Conservation (phyloP, 1,140 invertebrate genomes). For the Scaptomyza hsui region DNA sequence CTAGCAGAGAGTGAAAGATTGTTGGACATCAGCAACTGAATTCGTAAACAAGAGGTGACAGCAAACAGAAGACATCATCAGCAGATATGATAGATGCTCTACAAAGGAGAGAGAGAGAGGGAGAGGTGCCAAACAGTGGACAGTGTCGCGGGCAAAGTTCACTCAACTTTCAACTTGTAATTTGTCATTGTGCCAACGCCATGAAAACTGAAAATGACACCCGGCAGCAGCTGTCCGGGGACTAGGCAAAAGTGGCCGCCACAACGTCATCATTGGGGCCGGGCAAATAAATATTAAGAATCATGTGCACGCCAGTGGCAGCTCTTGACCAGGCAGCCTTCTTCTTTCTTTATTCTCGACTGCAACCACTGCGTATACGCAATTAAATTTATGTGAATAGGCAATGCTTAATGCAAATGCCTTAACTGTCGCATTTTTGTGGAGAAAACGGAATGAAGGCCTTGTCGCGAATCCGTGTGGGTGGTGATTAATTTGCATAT, state of each 20-base stretch:
- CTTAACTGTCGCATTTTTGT: constrained; percentile 77
- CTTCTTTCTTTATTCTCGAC: not conserved
- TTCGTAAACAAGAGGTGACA: constrained; percentile 51
- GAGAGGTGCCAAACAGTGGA: constrained; percentile 38
- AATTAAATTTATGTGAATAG: constrained; percentile 67
- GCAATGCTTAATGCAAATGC: constrained; percentile 59
- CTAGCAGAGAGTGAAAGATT: constrained; percentile 33
- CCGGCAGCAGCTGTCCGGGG: constrained; percentile 49
- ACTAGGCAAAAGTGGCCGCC: constrained; percentile 58
- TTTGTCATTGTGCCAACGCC: constrained; percentile 77
- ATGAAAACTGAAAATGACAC: constrained; percentile 60
- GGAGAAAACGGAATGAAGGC: constrained; percentile 55
- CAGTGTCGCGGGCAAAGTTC: constrained; percentile 67
- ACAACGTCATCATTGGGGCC: constrained; percentile 55
- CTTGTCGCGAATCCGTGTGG: constrained; percentile 36
- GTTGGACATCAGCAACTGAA: constrained; percentile 43
- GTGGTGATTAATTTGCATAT: constrained; percentile 77
- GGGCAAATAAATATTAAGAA: constrained; percentile 69
- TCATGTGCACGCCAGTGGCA: constrained; percentile 47
- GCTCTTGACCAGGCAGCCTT: constrained; percentile 16
- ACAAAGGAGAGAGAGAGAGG: not conserved
- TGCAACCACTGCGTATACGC: constrained; percentile 73
- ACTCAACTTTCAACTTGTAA: constrained; percentile 80
- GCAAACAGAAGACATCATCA: constrained; percentile 45
- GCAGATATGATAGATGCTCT: not conserved